These are phyloP conservation scores for Isurus oxyrinchus DNA, from an alignment of 2,113 vertebrate genomes.

Conservation along the genomic window DNA sequence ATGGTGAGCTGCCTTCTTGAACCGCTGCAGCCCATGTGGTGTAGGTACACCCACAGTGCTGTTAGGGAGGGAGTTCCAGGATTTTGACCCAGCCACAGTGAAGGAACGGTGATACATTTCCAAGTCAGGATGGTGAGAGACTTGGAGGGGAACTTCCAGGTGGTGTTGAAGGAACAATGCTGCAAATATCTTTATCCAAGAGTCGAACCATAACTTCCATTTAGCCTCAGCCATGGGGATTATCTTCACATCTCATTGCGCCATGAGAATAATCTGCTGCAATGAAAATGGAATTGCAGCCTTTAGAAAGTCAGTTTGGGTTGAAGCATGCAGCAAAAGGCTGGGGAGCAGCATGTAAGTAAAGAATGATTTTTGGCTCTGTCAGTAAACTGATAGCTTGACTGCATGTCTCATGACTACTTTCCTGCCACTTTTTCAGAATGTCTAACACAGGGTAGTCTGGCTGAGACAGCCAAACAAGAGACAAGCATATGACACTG, in stretches of 20 bases:
- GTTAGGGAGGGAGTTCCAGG: no score
- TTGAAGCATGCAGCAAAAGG: neutral
- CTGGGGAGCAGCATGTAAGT: neutral
- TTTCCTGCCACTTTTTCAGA: neutral
- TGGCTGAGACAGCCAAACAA: neutral
- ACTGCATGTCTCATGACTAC: neutral
- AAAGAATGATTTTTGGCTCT: neutral
- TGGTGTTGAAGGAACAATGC: neutral
- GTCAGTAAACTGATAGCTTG: neutral
- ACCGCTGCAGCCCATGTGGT: no score
- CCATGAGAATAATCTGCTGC: neutral
- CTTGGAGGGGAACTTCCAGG: no score
- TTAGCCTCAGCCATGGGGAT: neutral
- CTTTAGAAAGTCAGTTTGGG: neutral
- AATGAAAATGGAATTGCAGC: neutral
- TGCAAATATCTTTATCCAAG: neutral
- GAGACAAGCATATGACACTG: neutral
- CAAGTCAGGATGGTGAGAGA: no score
- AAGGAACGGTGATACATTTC: no score
- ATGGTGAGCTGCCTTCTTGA: no score
- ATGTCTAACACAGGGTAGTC: neutral
- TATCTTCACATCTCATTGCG: neutral
- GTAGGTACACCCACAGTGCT: no score
- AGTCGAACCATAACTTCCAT: neutral
- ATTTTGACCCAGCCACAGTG: no score